A percentile compares a stretch with the other conserved stretches of the same genome.
Evolutionary conservation across 2,113 vertebrate species (phyloP).

Genomic region (Strigops habroptila): DNA sequence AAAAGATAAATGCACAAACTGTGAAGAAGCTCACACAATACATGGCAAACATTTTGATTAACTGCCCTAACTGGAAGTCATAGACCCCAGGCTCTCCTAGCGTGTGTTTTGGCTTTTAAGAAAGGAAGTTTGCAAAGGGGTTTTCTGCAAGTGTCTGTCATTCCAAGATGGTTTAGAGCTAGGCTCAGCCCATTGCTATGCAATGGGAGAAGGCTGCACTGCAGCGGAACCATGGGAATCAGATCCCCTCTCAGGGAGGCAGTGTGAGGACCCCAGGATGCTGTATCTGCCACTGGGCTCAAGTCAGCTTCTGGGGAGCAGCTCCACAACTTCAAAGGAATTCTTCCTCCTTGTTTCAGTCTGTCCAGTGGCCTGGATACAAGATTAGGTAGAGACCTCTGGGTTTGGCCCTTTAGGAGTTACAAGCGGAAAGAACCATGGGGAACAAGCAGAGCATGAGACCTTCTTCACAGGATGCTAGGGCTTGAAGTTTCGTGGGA

Average conservation of each 20-base stretch:
- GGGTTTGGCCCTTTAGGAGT: background rate
- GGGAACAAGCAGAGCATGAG: background rate
- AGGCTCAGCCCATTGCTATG: background rate
- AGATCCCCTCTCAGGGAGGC: background rate
- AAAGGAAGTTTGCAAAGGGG: background rate
- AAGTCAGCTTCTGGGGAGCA: background rate
- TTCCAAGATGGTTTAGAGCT: background rate
- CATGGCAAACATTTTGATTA: conserved; percentile 54
- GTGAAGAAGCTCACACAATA: conserved; percentile 52
- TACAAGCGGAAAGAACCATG: background rate
- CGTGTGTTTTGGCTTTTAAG: background rate
- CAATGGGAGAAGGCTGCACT: background rate
- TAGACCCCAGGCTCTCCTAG: background rate
- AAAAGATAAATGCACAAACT: conserved; percentile 55
- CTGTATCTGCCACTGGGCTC: background rate
- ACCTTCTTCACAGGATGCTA: background rate
- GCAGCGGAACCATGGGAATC: background rate
- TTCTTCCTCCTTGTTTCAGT: background rate
- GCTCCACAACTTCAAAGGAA: conserved; percentile 25
- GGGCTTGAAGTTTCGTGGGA: background rate
- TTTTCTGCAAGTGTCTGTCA: conserved; percentile 31
- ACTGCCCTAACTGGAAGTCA: conserved; percentile 40
- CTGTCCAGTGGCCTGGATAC: conserved; percentile 5
- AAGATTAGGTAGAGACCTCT: background rate
- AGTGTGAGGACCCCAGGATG: background rate